These are phyloP conservation scores for Hypotaenidia philippensis DNA, from an alignment of 2,797 vertebrate genomes.

Conservation along the genomic window DNA sequence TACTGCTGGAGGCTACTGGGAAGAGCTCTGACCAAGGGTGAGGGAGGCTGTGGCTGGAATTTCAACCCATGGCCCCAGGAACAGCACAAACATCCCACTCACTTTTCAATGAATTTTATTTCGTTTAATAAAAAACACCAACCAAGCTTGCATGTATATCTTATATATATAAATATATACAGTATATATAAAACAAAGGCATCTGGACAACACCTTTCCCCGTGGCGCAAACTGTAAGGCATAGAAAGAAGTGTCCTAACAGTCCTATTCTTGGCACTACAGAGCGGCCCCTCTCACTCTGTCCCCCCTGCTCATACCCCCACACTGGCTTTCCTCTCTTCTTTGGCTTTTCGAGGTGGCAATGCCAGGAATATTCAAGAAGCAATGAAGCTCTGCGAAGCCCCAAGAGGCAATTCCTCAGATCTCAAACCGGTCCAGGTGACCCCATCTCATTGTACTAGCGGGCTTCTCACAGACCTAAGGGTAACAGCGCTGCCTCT, in stretches of 20 bases:
- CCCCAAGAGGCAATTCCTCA: constrained; percentile 1
- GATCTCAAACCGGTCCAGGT: neutral
- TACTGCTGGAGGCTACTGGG: neutral
- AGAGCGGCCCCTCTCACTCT: neutral
- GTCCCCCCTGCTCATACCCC: neutral
- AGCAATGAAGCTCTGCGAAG: neutral
- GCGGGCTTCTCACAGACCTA: neutral
- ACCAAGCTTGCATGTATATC: constrained; percentile 81
- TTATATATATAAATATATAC: constrained; percentile 85
- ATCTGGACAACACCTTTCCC: constrained; percentile 80
- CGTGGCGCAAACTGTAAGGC: constrained; percentile 85
- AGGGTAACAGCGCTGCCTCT: neutral
- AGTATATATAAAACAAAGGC: constrained; percentile 83
- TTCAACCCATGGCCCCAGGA: neutral
- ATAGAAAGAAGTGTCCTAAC: constrained; percentile 61
- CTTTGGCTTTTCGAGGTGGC: constrained; percentile 40
- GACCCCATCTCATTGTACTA: neutral
- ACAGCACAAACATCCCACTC: constrained; percentile 52
- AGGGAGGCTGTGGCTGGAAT: neutral
- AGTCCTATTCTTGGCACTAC: constrained; percentile 63
- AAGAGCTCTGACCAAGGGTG: neutral
- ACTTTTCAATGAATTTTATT: constrained; percentile 69
- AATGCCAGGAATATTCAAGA: neutral
- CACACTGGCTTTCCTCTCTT: constrained; percentile 26
- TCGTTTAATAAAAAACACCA: constrained; percentile 79